Evolutionary conservation across 2,113 vertebrate species (phyloP), one percentile per base, ranked within the genome.

Genomic region (Pseudopodoces humilis): DNA sequence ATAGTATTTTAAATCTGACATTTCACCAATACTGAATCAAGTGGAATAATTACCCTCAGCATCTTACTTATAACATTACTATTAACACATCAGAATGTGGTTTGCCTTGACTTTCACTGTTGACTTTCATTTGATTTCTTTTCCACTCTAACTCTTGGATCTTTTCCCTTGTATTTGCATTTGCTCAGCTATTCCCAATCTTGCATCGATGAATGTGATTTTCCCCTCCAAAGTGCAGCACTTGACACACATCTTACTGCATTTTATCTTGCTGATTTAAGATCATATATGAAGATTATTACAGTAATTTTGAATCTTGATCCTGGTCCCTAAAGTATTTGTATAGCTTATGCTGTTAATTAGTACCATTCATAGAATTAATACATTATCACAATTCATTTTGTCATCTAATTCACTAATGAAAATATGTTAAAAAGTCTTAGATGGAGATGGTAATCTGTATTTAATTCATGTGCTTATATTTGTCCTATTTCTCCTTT

Each of bases 11-110:
- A 90, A n/a, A 90, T 63, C 62, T 93, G 94, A 90, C 75, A 68
- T 93, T 94, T 96, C 78, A 87, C 92, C 95, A 90, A 93, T 94
- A 96, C 62, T 53, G 87, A 82, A 82, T 95, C 87, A 76, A 90
- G 71, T 31, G 67, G 37, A 94, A 87, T 69, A 72, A 95, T 92
- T 85, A 94, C 62, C 75, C 49, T 68, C 67, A 80, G 55, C 83
- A 83, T 85, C 88, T 83, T 93, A 72, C 65, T 72, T 79, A 89
- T 84, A 85, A 37, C 47, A 90, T 82, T 87, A 24, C 78, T 88
- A 79, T 85, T 94, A 91, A 87, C 55, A 58, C 83, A 85, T 83
- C 94, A 96, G 70, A 88, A 76, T 76, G 70, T 69, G 67, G 91
- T 72, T 91, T 92, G 75, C 75, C n/a, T 92, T 92, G 53, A 93